phyloP scores from a whole-genome alignment of 2,113 vertebrate species.

The Cyprinodon variegatus region DNA sequence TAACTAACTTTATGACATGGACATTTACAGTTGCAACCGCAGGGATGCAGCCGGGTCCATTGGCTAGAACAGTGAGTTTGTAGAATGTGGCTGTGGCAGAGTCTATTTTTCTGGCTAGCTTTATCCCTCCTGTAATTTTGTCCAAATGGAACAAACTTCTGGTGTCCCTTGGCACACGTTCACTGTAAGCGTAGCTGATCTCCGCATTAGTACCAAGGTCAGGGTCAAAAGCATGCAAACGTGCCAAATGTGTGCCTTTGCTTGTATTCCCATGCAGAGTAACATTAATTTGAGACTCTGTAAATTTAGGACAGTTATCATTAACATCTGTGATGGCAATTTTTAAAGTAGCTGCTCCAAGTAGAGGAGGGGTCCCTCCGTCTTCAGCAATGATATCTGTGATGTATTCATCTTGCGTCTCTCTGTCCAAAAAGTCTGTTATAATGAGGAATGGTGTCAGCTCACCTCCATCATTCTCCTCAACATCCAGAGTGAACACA shows the following conservation, averaged over 20 bases:
- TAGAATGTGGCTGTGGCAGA: conserved; percentile 80
- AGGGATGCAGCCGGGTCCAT: conserved; percentile 93
- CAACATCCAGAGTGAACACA: conserved; percentile 93
- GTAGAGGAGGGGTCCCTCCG: conserved; percentile 87
- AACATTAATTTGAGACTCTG: conserved; percentile 85
- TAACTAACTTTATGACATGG: conserved; percentile 85
- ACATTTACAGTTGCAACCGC: conserved; percentile 87
- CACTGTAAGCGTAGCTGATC: conserved; percentile 92
- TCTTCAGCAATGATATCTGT: conserved; percentile 94
- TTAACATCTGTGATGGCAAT: conserved; percentile 93
- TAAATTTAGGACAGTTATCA: conserved; percentile 94
- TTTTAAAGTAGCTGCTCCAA: conserved; percentile 91
- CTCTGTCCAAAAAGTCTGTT: conserved; percentile 89
- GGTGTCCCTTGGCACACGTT: conserved; percentile 87
- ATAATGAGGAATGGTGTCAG: conserved; percentile 94
- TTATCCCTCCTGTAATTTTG: conserved; percentile 85
- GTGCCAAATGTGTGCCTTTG: conserved; percentile 83
- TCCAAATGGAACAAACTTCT: conserved; percentile 89
- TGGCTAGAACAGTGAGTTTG: conserved; percentile 90
- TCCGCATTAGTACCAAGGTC: conserved; percentile 92
- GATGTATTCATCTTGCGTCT: conserved; percentile 86
- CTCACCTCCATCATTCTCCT: conserved; percentile 94
- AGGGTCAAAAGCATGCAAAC: conserved; percentile 86
- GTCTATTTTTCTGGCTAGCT: conserved; percentile 84
- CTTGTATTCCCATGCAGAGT: conserved; percentile 90